Evolutionary conservation across 1,140 invertebrate genomes (phyloP), one percentile per base, ranked within the genome.

Genomic region (Pachypsylla venusta): DNA sequence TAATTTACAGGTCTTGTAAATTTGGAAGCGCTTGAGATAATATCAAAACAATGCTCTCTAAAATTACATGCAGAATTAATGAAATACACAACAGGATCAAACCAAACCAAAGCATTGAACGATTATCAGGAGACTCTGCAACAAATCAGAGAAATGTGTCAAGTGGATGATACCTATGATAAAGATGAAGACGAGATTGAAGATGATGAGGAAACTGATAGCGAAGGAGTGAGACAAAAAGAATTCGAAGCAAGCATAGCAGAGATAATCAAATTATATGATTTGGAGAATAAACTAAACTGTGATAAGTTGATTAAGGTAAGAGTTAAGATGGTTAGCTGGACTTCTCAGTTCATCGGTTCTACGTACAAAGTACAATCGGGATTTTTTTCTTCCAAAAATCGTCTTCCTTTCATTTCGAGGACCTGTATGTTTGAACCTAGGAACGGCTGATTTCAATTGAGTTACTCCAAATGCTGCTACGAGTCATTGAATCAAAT

Each of bases 1-100:
- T n/a, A n/a, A n/a, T n/a, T 67, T 74, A 53, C 66, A 82, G 81
- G 89, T 4, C 69, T 93, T 35, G 86, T 91, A 3, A 87, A 93
- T 70, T 74, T 91, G 48, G 90, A 94, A 75, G 90, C 89, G 0
- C 69, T 94, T 19, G 89, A 93, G 74, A 89, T 94, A 77, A 70
- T 93, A 1, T 92, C 89, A 0, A 84, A 82, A 65, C 85, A 91
- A 69, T 85, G 86, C 62, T 80, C 79, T 62, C 80, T 87, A 64
- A 82, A 85, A 67, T 77, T 87, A 63, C 77, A 85, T 60, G 77
- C 79, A 10, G 67, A 80, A 2, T 65, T 83, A n/a, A 72, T 78
- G 5, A 69, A 72, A 10, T 73, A 77, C 19, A 70, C 72, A 40
- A 69, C 77, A 1, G 22, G 22, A 3, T 48, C 42, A 10, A 22